Evolutionary conservation across 2,888 invertebrate species (phyloP).

Genomic region (Punctoribates punctum): DNA sequence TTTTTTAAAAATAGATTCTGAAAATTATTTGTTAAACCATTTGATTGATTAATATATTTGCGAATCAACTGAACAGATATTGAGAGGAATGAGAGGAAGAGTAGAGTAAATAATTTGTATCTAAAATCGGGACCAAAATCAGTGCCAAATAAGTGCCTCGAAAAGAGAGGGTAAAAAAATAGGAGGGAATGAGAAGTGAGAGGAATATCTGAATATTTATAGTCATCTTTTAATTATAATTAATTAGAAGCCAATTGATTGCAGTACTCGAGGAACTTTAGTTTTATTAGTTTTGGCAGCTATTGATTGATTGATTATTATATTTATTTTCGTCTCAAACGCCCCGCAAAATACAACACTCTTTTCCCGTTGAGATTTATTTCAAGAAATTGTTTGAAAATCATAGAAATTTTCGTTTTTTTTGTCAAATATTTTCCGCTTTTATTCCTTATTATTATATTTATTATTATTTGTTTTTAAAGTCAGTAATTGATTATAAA

Average conservation of each 20-base stretch:
- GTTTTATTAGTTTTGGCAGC: not conserved
- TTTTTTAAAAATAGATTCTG: not conserved
- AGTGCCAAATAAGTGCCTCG: slow-evolving; percentile 5
- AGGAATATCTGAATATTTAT: not conserved
- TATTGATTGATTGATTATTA: slow-evolving; percentile 23
- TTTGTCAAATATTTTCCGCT: too few species aligned
- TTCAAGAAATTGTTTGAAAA: not conserved
- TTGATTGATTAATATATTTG: not conserved
- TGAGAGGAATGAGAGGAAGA: not conserved
- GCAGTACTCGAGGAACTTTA: not conserved
- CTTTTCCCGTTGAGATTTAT: not conserved
- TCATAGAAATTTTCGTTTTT: not conserved
- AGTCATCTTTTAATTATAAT: slow-evolving; percentile 7
- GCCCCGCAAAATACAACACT: not conserved
- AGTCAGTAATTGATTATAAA: too few species aligned
- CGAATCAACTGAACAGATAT: not conserved
- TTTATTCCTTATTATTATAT: too few species aligned
- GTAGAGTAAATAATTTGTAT: not conserved
- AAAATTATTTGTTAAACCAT: not conserved
- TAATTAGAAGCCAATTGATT: not conserved
- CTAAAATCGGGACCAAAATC: slow-evolving; percentile 20
- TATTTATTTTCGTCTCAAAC: not conserved
- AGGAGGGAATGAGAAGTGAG: too few species aligned
- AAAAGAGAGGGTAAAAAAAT: not conserved
- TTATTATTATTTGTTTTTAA: too few species aligned